Evolutionary conservation across 1,140 invertebrate species (phyloP).

Genomic region (Nixonia krombeini): DNA sequence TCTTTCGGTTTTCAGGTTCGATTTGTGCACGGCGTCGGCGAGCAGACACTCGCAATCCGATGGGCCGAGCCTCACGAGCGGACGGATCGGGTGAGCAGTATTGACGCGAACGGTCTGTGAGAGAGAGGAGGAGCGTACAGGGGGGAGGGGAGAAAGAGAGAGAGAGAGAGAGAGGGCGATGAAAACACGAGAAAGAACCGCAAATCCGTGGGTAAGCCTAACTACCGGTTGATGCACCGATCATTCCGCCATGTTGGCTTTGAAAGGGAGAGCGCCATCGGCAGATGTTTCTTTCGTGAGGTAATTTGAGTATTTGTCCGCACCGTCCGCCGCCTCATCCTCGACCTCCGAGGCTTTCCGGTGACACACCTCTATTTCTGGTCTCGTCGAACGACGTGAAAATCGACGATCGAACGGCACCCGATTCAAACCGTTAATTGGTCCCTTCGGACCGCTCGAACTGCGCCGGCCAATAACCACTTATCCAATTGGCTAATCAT

Average conservation of each 20-base stretch:
- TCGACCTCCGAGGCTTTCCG: slow-evolving; percentile 15
- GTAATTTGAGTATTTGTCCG: slow-evolving; percentile 64
- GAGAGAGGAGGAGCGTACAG: slow-evolving; percentile 10
- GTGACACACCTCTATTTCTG: slow-evolving; percentile 12
- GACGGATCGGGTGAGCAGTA: slow-evolving; percentile 22
- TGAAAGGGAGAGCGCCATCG: slow-evolving; percentile 63
- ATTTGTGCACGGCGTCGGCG: slow-evolving; percentile 28
- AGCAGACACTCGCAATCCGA: slow-evolving; percentile 25
- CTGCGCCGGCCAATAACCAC: background rate
- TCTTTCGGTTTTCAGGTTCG: slow-evolving; percentile 27
- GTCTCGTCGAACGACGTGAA: slow-evolving; percentile 7
- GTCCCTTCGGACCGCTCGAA: background rate
- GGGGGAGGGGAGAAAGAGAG: slow-evolving; percentile 26
- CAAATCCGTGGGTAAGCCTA: slow-evolving; percentile 68
- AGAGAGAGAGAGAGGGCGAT: slow-evolving; percentile 19
- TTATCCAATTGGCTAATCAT: no score
- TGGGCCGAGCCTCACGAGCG: slow-evolving; percentile 24
- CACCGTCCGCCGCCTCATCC: background rate
- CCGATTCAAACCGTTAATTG: background rate
- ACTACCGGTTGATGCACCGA: slow-evolving; percentile 69
- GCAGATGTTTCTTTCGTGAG: slow-evolving; percentile 66
- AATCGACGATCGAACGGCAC: background rate
- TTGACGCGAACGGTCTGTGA: slow-evolving; percentile 5
- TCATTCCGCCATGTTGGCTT: slow-evolving; percentile 69
- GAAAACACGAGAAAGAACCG: slow-evolving; percentile 65